Conservation (phyloP, 2,888 invertebrate genomes). For the Aphodius sticticus region DNA sequence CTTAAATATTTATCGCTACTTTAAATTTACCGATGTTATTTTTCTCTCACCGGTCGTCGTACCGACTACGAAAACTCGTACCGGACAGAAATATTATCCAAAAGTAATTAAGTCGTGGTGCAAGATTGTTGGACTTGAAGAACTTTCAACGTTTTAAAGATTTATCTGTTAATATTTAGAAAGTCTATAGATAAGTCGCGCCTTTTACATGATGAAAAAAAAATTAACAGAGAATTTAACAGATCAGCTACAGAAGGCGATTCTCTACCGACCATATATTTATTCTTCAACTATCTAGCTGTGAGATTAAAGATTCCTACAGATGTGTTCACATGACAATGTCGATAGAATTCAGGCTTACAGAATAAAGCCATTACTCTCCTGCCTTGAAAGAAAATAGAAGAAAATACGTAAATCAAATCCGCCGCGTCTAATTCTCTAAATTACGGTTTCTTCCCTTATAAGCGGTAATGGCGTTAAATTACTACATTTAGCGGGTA, state of each 20-base stretch:
- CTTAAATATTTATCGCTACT: constrained; percentile 36
- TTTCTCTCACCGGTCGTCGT: not conserved
- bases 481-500: constrained; percentile 19
- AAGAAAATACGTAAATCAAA: not conserved
- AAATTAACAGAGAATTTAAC: too few species aligned
- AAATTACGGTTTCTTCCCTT: not conserved
- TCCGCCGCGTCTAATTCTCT: not conserved
- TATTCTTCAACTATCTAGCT: too few species aligned
- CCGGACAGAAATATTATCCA: not conserved
- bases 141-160: not conserved
- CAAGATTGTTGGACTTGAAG: not conserved
- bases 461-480: not conserved
- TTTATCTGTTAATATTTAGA: not conserved
- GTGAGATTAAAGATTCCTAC: too few species aligned
- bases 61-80: not conserved
- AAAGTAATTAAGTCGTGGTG: constrained; percentile 9
- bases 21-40: constrained; percentile 31
- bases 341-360: too few species aligned
- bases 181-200: constrained; percentile 6
- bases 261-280: too few species aligned
- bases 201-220: too few species aligned
- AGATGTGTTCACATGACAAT: too few species aligned
- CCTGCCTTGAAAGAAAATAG: not conserved
- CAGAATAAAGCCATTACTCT: too few species aligned
- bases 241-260: too few species aligned